These are phyloP conservation scores for Trichoplusia ni DNA, from an alignment of 1,140 invertebrate species.

Conservation along the genomic window DNA sequence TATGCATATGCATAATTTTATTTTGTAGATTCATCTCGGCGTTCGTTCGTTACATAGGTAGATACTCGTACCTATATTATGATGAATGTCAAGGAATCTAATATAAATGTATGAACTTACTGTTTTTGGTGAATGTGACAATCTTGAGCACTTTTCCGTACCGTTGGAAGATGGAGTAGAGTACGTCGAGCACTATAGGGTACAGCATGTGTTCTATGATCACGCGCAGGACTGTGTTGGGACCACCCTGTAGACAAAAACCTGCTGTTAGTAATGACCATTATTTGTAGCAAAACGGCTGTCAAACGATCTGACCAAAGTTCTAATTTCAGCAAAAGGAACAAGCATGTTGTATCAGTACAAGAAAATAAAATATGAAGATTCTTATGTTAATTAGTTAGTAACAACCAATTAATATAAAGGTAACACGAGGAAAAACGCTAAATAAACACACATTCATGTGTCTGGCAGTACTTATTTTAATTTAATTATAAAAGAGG, in stretches of 20 bases:
- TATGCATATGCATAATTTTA: constrained; percentile 24
- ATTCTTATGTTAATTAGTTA: too few relatives aligned
- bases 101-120: constrained; percentile 85
- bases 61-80: not conserved
- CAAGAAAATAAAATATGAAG: too few relatives aligned
- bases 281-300: not conserved
- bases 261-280: not conserved
- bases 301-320: too few relatives aligned
- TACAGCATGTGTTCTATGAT: constrained; percentile 99
- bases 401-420: too few relatives aligned
- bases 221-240: constrained; percentile 97
- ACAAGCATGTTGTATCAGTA: too few relatives aligned
- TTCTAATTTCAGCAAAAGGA: too few relatives aligned
- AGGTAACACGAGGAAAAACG: not conserved
- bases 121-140: constrained; percentile 99
- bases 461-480: not conserved
- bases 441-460: not conserved
- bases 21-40: constrained; percentile 7
- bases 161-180: constrained; percentile 98
- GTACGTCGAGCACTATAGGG: constrained; percentile 97
- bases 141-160: constrained; percentile 99
- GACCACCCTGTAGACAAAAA: constrained; percentile 88
- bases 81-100: not conserved
- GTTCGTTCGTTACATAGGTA: constrained; percentile 2
- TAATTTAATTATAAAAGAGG: constrained; percentile 15